phyloP scores from a whole-genome alignment of 2,113 vertebrate genomes.

The Marmota monax region DNA sequence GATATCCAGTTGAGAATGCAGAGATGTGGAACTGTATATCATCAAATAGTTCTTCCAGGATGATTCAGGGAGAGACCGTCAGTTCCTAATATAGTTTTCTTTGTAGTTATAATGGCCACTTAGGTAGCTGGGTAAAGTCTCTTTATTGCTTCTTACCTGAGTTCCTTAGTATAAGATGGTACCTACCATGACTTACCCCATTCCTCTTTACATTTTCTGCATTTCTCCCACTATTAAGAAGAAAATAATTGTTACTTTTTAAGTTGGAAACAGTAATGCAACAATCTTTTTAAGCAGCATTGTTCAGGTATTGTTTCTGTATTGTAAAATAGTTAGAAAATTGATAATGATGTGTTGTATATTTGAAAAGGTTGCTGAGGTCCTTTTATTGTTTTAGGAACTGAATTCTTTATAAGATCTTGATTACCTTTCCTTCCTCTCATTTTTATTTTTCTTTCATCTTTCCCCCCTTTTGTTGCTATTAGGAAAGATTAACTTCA shows the following conservation, averaged over 20 bases:
- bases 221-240: not conserved
- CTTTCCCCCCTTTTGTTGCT: not conserved
- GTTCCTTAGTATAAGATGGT: not conserved
- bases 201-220: not conserved
- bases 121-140: not conserved
- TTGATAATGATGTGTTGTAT: not conserved
- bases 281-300: not conserved
- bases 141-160: slow-evolving; percentile 1
- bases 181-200: not conserved
- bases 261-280: not conserved
- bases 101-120: not conserved
- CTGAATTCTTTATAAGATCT: not conserved
- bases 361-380: not conserved
- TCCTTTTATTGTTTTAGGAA: slow-evolving; percentile 39
- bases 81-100: not conserved
- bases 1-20: not conserved
- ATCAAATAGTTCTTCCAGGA: not conserved
- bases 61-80: not conserved
- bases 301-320: not conserved
- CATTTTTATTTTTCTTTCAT: slow-evolving; percentile 8
- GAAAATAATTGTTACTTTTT: not conserved
- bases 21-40: not conserved
- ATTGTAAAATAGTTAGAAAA: slow-evolving; percentile 6
- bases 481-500: slow-evolving; percentile 14
- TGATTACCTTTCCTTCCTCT: not conserved